Evolutionary conservation across 2,113 vertebrate genomes (phyloP).

Genomic region (Galbula dea): DNA sequence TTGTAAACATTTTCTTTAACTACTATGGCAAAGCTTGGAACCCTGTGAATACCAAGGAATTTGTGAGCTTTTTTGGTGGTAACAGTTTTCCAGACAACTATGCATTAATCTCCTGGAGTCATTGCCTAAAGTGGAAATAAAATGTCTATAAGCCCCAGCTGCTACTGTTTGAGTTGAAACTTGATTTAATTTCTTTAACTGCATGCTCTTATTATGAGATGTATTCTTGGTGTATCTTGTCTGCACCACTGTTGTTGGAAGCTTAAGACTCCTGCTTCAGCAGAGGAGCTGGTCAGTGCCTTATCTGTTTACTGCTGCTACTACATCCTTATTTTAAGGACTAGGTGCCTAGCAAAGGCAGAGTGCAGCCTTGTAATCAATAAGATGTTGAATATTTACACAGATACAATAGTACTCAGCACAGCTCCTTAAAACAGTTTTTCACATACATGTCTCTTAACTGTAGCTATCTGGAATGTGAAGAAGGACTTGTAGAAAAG

Average conservation of each 20-base stretch:
- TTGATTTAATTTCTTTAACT: background rate
- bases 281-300: background rate
- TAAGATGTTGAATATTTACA: background rate
- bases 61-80: background rate
- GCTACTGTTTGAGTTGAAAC: background rate
- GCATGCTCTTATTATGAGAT: background rate
- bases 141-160: background rate
- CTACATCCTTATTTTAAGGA: background rate
- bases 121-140: slow-evolving; percentile 36
- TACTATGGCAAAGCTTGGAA: background rate
- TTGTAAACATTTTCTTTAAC: background rate
- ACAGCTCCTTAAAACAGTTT: background rate
- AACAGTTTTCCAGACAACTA: background rate
- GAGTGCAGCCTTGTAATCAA: background rate
- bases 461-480: background rate
- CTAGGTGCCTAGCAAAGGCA: background rate
- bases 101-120: background rate
- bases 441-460: background rate
- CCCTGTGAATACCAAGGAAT: background rate
- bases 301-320: background rate
- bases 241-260: background rate
- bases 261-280: background rate
- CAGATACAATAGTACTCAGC: background rate
- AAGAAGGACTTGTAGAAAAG: background rate
- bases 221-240: background rate